phyloP scores from a whole-genome alignment of 37 sponge, comb jelly and placozoan genomes.

The Halisarca cf. caerulea region DNA sequence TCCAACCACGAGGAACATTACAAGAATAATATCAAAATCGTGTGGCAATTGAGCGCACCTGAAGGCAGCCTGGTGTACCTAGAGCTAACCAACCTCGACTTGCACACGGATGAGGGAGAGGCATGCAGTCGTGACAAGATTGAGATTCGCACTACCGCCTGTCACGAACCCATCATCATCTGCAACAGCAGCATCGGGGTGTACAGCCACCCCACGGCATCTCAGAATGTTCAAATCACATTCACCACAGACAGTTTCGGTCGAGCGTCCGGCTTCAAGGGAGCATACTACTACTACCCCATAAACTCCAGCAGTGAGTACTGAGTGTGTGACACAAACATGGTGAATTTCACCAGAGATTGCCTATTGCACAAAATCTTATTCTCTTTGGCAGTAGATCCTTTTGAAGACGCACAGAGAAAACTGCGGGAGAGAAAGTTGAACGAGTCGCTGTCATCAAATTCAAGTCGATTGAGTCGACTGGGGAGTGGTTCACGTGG shows the following conservation, averaged over 20 bases:
- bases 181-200: neutral
- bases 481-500: no score
- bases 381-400: constrained; percentile 7
- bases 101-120: neutral
- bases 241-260: neutral
- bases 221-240: neutral
- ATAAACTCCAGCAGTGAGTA: constrained; percentile 27
- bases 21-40: neutral
- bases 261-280: neutral
- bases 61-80: constrained; percentile 18
- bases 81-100: neutral
- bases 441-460: no score
- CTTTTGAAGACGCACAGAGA: neutral
- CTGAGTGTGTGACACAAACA: neutral
- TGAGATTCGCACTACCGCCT: neutral
- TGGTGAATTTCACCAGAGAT: neutral
- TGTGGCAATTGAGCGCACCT: constrained; percentile 12
- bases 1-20: neutral
- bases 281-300: constrained; percentile 26
- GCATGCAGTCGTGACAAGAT: constrained; percentile 1
- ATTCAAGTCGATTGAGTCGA: no score
- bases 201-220: neutral
- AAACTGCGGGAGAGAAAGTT: neutral
- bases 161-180: neutral
- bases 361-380: neutral